phyloP scores from a whole-genome alignment of 1,140 invertebrate genomes.

The Bombus impatiens region DNA sequence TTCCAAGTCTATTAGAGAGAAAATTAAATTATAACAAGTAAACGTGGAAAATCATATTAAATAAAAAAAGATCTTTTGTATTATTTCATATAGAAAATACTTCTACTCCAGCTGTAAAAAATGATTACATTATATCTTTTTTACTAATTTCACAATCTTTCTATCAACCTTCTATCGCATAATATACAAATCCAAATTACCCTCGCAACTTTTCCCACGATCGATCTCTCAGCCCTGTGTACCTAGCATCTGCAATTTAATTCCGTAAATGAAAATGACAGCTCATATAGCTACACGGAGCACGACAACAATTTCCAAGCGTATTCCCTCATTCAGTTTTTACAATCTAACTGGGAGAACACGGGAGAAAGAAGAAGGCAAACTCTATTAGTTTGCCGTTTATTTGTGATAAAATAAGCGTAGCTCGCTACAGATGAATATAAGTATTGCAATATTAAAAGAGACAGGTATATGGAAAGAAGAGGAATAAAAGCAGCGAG shows the following conservation, averaged over 20 bases:
- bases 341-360: not conserved
- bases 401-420: conserved; percentile 12
- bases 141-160: no score
- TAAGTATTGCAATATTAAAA: conserved; percentile 18
- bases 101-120: no score
- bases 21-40: not conserved
- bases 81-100: not conserved
- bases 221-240: no score
- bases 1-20: not conserved
- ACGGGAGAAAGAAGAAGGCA: not conserved
- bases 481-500: not conserved
- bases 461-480: not conserved
- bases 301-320: not conserved
- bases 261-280: not conserved
- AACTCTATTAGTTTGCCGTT: not conserved
- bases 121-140: no score
- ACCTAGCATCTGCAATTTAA: not conserved
- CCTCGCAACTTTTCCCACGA: not conserved
- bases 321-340: not conserved
- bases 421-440: not conserved
- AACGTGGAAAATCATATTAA: not conserved
- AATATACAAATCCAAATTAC: not conserved
- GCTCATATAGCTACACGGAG: not conserved
- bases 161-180: no score
- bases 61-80: not conserved